Evolutionary conservation across 2,113 vertebrate genomes (phyloP).

Genomic region (Tetraodon nigroviridis): DNA sequence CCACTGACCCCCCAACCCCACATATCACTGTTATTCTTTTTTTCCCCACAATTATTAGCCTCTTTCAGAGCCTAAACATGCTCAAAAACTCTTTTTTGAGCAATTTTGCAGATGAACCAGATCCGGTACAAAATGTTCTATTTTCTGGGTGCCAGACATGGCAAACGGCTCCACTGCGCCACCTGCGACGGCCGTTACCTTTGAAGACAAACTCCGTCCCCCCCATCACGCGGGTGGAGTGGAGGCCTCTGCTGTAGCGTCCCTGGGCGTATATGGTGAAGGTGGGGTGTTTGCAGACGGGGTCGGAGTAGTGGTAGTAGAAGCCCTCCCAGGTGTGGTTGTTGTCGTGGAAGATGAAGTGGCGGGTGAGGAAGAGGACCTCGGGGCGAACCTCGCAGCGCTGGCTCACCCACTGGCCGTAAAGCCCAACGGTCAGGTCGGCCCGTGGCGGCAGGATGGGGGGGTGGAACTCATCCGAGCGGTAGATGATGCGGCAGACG

Average conservation of each 20-base stretch:
- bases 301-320: slow-evolving; percentile 96
- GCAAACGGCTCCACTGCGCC: too few relatives aligned
- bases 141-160: too few relatives aligned
- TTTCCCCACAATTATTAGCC: too few relatives aligned
- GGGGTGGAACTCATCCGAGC: slow-evolving; percentile 85
- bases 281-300: slow-evolving; percentile 91
- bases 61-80: too few relatives aligned
- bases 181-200: slow-evolving; percentile 71
- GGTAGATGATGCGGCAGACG: slow-evolving; percentile 85
- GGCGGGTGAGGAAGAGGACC: slow-evolving; percentile 93
- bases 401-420: slow-evolving; percentile 95
- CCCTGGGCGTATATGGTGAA: slow-evolving; percentile 95
- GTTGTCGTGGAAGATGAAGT: slow-evolving; percentile 93
- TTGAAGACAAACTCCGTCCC: slow-evolving; percentile 94
- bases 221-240: slow-evolving; percentile 84
- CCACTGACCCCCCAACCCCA: too few relatives aligned
- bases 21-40: too few relatives aligned
- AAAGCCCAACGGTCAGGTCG: slow-evolving; percentile 83
- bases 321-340: slow-evolving; percentile 96
- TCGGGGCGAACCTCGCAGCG: slow-evolving; percentile 93
- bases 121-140: too few relatives aligned
- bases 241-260: slow-evolving; percentile 86
- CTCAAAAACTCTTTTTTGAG: too few relatives aligned
- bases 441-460: slow-evolving; percentile 85
- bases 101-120: too few relatives aligned